A percentile compares a stretch with the other conserved stretches of the same genome.
These are phyloP conservation scores for Crocidura indochinensis DNA, from an alignment of 2,797 vertebrate species.

Conservation along the genomic window DNA sequence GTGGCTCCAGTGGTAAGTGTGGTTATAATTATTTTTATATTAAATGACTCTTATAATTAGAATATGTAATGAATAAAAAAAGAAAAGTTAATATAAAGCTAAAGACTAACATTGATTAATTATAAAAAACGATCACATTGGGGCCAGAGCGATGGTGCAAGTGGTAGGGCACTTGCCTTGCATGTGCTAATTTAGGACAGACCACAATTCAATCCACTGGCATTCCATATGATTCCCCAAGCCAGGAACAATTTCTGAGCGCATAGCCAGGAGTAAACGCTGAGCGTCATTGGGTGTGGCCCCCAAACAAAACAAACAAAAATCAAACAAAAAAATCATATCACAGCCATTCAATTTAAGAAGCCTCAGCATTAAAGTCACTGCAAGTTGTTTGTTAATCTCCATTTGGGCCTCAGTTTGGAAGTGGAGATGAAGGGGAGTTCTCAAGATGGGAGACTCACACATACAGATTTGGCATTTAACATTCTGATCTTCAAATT, in stretches of 20 bases:
- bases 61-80: neutral
- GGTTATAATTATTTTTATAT: neutral
- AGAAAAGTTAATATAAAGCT: neutral
- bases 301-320: too few species aligned
- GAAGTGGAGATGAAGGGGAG: neutral
- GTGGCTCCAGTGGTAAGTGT: neutral
- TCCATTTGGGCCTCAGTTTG: too few species aligned
- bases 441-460: neutral
- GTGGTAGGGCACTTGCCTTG: too few species aligned
- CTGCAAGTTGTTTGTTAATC: neutral
- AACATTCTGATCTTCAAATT: constrained; percentile 44
- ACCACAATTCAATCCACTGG: too few species aligned
- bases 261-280: too few species aligned
- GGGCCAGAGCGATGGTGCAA: too few species aligned
- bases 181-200: too few species aligned
- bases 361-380: neutral
- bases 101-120: constrained; percentile 1
- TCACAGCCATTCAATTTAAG: neutral
- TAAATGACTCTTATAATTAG: neutral
- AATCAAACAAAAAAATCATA: neutral
- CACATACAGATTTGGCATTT: neutral
- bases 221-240: too few species aligned
- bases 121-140: neutral
- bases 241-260: too few species aligned
- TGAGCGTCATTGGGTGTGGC: too few species aligned